phyloP scores from a whole-genome alignment of 2,797 vertebrate genomes.

The Ptychadena robeensis region DNA sequence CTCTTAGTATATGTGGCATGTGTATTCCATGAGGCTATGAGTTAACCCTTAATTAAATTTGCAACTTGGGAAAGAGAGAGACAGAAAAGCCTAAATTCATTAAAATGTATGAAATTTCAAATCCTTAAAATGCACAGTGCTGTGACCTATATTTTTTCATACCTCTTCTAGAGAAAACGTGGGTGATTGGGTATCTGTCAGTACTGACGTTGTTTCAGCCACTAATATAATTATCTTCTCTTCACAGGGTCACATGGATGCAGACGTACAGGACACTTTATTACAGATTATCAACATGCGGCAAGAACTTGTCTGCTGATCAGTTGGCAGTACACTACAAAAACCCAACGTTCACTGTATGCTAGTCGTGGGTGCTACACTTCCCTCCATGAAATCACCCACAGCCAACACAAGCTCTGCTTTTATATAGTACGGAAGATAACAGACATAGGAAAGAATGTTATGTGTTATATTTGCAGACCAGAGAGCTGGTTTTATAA shows the following conservation, averaged over 20 bases:
- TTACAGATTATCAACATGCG: slow-evolving; percentile 98
- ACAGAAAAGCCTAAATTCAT: too few relatives aligned
- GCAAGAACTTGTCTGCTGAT: slow-evolving; percentile 93
- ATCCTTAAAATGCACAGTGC: too few relatives aligned
- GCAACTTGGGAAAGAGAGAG: too few relatives aligned
- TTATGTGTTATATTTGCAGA: background rate
- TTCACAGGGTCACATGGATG: slow-evolving; percentile 96
- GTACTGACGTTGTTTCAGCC: background rate
- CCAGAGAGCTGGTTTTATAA: background rate
- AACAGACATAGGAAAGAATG: background rate
- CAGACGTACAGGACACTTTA: slow-evolving; percentile 94
- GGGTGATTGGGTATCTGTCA: too few relatives aligned
- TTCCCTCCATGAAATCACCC: background rate
- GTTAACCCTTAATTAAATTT: too few relatives aligned
- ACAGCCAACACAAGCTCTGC: background rate
- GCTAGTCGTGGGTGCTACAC: background rate
- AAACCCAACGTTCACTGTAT: background rate
- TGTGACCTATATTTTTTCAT: too few relatives aligned
- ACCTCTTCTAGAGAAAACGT: too few relatives aligned
- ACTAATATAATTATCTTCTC: background rate
- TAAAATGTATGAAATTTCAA: too few relatives aligned
- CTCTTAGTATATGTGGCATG: too few relatives aligned
- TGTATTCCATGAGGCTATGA: too few relatives aligned
- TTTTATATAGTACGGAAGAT: background rate
- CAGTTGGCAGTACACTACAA: background rate